Percentiles rank a stretch among this genome's conserved stretches.
Conservation (phyloP, 1,140 invertebrate genomes). For the Plectrocnemia conspersa region DNA sequence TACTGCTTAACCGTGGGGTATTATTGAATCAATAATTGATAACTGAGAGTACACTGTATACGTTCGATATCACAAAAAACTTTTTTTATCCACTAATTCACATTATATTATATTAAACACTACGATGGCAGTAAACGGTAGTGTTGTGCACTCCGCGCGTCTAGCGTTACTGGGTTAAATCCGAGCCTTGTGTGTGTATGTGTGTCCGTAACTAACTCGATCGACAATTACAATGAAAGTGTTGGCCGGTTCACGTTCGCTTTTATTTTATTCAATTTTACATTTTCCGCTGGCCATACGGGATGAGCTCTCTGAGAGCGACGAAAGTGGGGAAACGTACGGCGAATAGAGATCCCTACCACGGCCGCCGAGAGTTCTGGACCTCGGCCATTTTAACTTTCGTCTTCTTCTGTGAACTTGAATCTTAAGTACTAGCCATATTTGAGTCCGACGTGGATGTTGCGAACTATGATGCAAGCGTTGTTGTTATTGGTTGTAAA, state of each 20-base stretch:
- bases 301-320: constrained; percentile 12
- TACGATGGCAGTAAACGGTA: neutral
- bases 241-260: constrained; percentile 1
- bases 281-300: constrained; percentile 12
- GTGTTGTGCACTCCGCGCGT: neutral
- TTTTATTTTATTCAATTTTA: constrained; percentile 19
- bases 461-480: too few relatives aligned
- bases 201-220: constrained; percentile 15
- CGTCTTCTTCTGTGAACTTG: too few relatives aligned
- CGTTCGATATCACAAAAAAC: too few relatives aligned
- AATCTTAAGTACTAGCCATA: too few relatives aligned
- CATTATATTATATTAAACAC: neutral
- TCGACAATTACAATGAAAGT: constrained; percentile 24
- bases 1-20: too few relatives aligned
- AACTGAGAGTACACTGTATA: too few relatives aligned
- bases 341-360: neutral
- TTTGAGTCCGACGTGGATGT: too few relatives aligned
- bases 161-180: neutral
- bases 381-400: too few relatives aligned
- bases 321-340: constrained; percentile 12
- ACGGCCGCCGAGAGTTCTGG: too few relatives aligned
- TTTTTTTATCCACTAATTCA: too few relatives aligned
- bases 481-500: too few relatives aligned
- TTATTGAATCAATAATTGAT: too few relatives aligned
- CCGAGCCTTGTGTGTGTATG: neutral